Conservation (phyloP, 1,140 invertebrate genomes). For the Gonatopus flavifemur region DNA sequence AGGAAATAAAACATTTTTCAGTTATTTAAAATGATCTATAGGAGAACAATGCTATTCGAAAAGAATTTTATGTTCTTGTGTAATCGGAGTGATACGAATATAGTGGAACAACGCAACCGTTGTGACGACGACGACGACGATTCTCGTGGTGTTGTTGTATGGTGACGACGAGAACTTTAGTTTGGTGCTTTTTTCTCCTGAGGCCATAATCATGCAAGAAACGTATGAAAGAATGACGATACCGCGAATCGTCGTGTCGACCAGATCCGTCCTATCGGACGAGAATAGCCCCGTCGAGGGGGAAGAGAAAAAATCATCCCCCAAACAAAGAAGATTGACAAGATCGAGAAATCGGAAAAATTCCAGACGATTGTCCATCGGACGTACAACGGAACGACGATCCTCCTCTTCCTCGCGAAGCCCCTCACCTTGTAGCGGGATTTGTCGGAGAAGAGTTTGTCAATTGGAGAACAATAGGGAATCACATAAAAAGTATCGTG, state of each 20-base stretch:
- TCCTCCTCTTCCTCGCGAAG: slow-evolving; percentile 45
- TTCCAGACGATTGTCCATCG: slow-evolving; percentile 35
- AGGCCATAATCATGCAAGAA: slow-evolving; percentile 5
- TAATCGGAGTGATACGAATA: slow-evolving; percentile 35
- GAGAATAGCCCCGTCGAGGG: slow-evolving; percentile 27
- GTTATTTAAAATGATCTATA: too few relatives aligned
- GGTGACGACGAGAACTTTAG: background rate
- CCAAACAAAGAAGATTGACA: slow-evolving; percentile 34
- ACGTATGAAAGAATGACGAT: slow-evolving; percentile 13
- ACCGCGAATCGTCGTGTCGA: slow-evolving; percentile 16
- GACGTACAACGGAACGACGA: slow-evolving; percentile 23
- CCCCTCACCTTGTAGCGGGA: slow-evolving; percentile 33
- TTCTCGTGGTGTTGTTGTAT: background rate
- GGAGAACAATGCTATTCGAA: too few relatives aligned
- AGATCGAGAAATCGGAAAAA: slow-evolving; percentile 37
- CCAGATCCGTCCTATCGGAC: slow-evolving; percentile 7
- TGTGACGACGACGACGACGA: background rate
- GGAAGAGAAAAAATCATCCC: slow-evolving; percentile 24
- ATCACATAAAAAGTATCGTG: background rate
- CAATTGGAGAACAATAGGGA: too few relatives aligned
- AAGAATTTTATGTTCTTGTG: too few relatives aligned
- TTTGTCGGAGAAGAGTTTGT: too few relatives aligned
- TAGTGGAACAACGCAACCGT: background rate
- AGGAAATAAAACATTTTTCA: too few relatives aligned
- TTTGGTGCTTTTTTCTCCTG: too few relatives aligned